Evolutionary conservation across 2,888 invertebrate species (phyloP).

Genomic region (Strigamia transsilvanica): DNA sequence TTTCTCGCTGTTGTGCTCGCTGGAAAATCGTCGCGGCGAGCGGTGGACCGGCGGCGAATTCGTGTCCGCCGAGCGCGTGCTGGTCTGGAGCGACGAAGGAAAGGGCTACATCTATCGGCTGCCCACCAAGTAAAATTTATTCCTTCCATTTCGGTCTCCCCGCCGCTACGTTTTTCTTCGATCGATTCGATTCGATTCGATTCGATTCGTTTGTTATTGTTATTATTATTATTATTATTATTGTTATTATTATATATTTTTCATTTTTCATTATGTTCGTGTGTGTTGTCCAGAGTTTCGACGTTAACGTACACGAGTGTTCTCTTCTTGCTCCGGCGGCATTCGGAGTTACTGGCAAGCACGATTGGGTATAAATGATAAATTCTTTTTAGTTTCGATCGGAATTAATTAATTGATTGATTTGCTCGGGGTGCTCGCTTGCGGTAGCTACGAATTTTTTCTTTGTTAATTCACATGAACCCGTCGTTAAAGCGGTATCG

Average conservation of each 20-base stretch:
- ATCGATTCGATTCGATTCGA: no score
- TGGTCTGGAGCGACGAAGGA: slow-evolving; percentile 96
- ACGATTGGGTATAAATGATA: neutral
- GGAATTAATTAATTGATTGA: neutral
- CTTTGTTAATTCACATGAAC: neutral
- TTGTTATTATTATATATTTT: neutral
- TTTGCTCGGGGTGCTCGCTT: neutral
- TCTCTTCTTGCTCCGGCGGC: neutral
- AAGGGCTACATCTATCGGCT: slow-evolving; percentile 94
- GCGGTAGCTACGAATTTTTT: slow-evolving; percentile 12
- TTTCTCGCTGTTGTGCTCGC: slow-evolving; percentile 93
- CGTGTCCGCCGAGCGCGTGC: slow-evolving; percentile 86
- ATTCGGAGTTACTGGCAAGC: slow-evolving; percentile 36
- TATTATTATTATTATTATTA: neutral
- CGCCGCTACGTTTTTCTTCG: no score
- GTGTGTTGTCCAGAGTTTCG: slow-evolving; percentile 1
- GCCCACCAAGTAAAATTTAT: slow-evolving; percentile 85
- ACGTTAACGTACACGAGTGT: neutral
- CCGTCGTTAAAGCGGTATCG: neutral
- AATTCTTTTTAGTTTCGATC: neutral
- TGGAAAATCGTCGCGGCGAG: slow-evolving; percentile 86
- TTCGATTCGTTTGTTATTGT: no score
- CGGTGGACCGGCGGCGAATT: slow-evolving; percentile 97
- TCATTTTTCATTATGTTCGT: neutral
- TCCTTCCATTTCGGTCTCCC: no score